phyloP scores from a whole-genome alignment of 2,113 vertebrate species.

The Ahaetulla prasina region DNA sequence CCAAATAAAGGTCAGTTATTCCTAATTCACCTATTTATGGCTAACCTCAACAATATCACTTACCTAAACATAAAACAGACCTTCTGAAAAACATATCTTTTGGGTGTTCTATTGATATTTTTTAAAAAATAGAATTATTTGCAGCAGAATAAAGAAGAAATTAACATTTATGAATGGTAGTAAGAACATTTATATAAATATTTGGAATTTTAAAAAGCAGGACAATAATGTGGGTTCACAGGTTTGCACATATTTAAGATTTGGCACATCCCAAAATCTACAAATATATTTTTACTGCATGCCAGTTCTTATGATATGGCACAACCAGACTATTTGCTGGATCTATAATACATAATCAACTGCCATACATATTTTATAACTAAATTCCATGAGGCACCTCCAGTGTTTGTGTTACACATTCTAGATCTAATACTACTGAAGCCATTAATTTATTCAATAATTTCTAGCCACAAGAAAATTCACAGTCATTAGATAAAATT shows the following conservation, averaged over 20 bases:
- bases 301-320: not conserved
- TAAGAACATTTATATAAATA: not conserved
- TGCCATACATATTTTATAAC: not conserved
- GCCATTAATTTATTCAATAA: not conserved
- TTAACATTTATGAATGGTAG: not conserved
- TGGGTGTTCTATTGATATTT: not conserved
- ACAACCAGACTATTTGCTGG: not conserved
- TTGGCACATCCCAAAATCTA: rapidly evolving
- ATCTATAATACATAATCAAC: not conserved
- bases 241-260: rapidly evolving
- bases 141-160: not conserved
- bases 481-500: not conserved
- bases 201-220: not conserved
- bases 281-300: constrained; percentile 29
- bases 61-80: not conserved
- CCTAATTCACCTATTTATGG: not conserved
- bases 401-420: not conserved
- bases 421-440: not conserved
- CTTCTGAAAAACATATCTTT: not conserved
- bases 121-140: not conserved
- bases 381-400: not conserved
- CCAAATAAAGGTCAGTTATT: not conserved
- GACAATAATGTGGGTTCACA: not conserved
- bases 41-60: not conserved
- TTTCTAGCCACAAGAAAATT: not conserved